Percentiles rank a stretch among this genome's conserved stretches.
Evolutionary conservation across 2,113 vertebrate genomes (phyloP).

Genomic region (Myotis davidii): DNA sequence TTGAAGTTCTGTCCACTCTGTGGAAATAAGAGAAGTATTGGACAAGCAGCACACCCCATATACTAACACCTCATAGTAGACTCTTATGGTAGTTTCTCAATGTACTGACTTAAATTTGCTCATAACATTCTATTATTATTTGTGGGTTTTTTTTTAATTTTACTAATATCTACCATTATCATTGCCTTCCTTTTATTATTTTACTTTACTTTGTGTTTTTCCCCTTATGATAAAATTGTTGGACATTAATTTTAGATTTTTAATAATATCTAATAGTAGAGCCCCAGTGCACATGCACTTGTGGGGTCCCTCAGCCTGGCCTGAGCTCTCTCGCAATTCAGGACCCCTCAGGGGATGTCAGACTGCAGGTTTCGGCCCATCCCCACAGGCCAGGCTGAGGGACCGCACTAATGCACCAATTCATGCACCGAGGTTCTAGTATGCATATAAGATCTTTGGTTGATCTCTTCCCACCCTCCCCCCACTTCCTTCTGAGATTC

Average conservation of each 20-base stretch:
- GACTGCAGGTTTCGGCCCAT: too few species aligned
- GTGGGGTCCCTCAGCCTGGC: too few species aligned
- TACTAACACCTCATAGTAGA: fast-evolving
- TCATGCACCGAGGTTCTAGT: too few species aligned
- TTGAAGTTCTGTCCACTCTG: not conserved
- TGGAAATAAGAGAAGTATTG: not conserved
- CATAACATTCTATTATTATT: not conserved
- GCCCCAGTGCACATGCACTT: too few species aligned
- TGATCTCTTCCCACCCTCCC: too few species aligned
- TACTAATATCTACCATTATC: not conserved
- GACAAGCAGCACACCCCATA: fast-evolving
- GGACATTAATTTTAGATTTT: not conserved
- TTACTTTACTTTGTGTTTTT: not conserved
- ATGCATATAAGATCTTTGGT: too few species aligned
- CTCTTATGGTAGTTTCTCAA: not conserved
- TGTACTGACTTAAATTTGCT: not conserved
- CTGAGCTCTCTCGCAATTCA: too few species aligned
- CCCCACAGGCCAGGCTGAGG: too few species aligned
- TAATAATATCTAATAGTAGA: not conserved
- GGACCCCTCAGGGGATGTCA: too few species aligned
- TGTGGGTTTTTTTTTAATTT: not conserved
- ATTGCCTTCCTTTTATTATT: not conserved
- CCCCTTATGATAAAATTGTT: not conserved
- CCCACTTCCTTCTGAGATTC: too few species aligned
- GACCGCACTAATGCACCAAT: too few species aligned